Conservation (phyloP, 2,888 invertebrate genomes). For the Sarcophaga carnaria region DNA sequence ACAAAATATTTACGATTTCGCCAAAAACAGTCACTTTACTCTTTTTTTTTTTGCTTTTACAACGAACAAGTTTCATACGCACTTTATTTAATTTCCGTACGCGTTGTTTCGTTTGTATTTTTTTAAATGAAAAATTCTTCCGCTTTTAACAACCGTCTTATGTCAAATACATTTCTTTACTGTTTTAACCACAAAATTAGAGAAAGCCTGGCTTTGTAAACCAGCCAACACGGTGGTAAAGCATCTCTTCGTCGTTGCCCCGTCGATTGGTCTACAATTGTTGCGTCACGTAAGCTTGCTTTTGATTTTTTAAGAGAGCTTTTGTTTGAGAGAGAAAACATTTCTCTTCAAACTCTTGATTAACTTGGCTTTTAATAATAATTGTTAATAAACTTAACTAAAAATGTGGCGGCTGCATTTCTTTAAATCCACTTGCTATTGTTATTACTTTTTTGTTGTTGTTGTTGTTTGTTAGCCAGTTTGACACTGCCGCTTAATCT, state of each 20-base stretch:
- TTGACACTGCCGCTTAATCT: conserved; percentile 14
- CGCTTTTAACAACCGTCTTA: conserved; percentile 64
- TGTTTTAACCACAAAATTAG: conserved; percentile 46
- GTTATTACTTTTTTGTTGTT: not conserved
- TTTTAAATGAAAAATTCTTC: conserved; percentile 22
- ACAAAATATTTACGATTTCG: conserved; percentile 33
- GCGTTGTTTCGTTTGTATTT: not conserved
- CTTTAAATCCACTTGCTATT: conserved; percentile 42
- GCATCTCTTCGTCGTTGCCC: not conserved
- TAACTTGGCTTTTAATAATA: not conserved
- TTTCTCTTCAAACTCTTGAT: conserved; percentile 18
- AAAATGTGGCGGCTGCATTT: conserved; percentile 6
- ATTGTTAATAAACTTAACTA: not conserved
- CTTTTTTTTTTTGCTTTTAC: not conserved
- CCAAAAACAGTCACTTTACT: conserved; percentile 37
- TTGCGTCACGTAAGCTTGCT: conserved; percentile 49
- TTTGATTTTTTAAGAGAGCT: conserved; percentile 40
- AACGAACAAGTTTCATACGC: conserved; percentile 53
- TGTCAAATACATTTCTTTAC: conserved; percentile 55
- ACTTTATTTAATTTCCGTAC: conserved; percentile 33
- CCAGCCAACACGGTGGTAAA: not conserved
- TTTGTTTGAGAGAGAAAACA: not conserved
- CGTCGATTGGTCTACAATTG: not conserved
- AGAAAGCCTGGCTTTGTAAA: conserved; percentile 59
- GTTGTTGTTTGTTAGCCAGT: not conserved